Percentiles rank a stretch among this genome's conserved stretches.
Evolutionary conservation across 2,888 invertebrate genomes (phyloP).

Genomic region (Rotaria macrura): DNA sequence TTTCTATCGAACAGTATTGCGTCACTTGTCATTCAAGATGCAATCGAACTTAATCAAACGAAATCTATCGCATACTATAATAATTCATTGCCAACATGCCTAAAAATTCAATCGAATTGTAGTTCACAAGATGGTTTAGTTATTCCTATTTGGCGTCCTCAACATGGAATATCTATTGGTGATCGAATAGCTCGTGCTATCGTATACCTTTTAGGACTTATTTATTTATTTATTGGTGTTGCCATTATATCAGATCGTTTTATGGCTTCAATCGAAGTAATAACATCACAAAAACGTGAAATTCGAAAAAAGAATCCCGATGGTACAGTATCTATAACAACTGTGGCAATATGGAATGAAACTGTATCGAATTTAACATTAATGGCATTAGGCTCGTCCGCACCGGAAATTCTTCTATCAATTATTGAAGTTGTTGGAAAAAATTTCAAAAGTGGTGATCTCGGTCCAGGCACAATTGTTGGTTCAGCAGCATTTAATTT

Average conservation of each 20-base stretch:
- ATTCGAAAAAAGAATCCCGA: conserved; percentile 77
- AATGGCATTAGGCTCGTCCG: conserved; percentile 96
- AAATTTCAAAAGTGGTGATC: conserved; percentile 60
- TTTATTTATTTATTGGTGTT: conserved; percentile 93
- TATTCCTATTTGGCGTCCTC: conserved; percentile 77
- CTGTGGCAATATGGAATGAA: conserved; percentile 92
- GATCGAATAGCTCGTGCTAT: conserved; percentile 74
- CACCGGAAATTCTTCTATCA: conserved; percentile 90
- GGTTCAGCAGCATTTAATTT: conserved; percentile 97
- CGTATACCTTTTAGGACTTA: conserved; percentile 74
- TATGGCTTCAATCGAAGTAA: conserved; percentile 98
- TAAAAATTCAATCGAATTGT: neutral
- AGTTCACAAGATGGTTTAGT: conserved; percentile 59
- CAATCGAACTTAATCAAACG: neutral
- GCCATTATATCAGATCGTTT: conserved; percentile 96
- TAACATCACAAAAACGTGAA: conserved; percentile 90
- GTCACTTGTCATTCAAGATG: neutral
- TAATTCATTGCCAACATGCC: neutral
- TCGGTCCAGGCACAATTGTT: conserved; percentile 95
- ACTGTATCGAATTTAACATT: conserved; percentile 94
- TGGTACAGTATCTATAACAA: conserved; percentile 73
- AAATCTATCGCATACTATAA: neutral
- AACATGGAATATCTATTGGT: conserved; percentile 52
- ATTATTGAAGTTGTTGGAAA: conserved; percentile 94
- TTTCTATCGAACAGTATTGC: neutral